These are phyloP conservation scores for Eupristina koningsbergeri DNA, from an alignment of 1,140 invertebrate species.

Conservation along the genomic window DNA sequence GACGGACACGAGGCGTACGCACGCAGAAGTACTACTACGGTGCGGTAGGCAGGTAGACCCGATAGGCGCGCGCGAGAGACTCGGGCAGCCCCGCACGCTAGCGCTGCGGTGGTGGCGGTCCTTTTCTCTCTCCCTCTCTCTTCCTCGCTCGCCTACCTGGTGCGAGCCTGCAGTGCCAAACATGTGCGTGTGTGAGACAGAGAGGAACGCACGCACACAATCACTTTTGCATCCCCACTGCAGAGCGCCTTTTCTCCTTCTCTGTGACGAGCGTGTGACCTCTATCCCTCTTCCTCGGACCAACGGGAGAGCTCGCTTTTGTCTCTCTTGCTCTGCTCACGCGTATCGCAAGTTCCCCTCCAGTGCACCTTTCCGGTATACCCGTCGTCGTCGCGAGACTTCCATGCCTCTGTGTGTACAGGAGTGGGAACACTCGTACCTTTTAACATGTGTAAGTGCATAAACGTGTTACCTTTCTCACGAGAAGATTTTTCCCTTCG, in stretches of 20 bases:
- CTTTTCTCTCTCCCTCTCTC: slow-evolving; percentile 12
- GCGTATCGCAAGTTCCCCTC: neutral
- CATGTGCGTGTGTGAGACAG: too few relatives aligned
- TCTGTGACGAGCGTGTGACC: slow-evolving; percentile 6
- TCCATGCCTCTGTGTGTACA: neutral
- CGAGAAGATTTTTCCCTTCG: neutral
- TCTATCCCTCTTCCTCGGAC: neutral
- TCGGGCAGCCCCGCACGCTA: slow-evolving; percentile 1
- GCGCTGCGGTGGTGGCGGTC: slow-evolving; percentile 56
- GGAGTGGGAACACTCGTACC: neutral
- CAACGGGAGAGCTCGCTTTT: neutral
- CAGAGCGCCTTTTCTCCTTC: slow-evolving; percentile 12
- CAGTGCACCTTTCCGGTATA: neutral
- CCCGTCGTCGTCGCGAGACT: neutral
- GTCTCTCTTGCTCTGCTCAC: neutral
- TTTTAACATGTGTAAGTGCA: neutral
- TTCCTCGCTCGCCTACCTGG: slow-evolving; percentile 19
- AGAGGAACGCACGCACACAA: neutral
- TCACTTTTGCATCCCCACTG: slow-evolving; percentile 6
- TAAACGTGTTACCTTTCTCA: neutral
- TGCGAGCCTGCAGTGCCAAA: neutral
- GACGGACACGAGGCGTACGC: slow-evolving; percentile 15
- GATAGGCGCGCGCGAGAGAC: slow-evolving; percentile 25
- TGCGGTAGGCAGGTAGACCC: slow-evolving; percentile 28
- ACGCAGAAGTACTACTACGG: slow-evolving; percentile 22